phyloP scores from a whole-genome alignment of 1,140 invertebrate genomes.

The Monochamus saltuarius region DNA sequence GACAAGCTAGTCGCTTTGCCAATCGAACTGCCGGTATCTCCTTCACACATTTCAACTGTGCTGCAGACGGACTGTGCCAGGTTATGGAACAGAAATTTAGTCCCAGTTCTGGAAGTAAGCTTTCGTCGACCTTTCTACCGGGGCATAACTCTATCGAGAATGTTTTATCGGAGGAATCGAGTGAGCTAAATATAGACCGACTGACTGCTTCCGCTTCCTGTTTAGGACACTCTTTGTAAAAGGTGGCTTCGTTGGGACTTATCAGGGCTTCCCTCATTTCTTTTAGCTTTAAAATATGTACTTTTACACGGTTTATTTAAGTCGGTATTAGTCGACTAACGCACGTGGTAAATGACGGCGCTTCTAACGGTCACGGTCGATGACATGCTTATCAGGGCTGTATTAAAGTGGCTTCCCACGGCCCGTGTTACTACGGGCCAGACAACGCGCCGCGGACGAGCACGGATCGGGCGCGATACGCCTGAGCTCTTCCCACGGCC shows the following conservation, averaged over 20 bases:
- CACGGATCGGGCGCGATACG: no score
- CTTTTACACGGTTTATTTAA: no score
- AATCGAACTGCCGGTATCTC: slow-evolving; percentile 31
- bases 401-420: no score
- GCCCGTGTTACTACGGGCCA: no score
- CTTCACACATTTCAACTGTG: slow-evolving; percentile 10
- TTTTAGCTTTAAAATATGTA: no score
- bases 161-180: neutral
- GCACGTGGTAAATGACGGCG: no score
- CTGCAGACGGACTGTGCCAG: slow-evolving; percentile 30
- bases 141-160: slow-evolving; percentile 35
- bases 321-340: no score
- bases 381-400: no score
- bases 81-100: slow-evolving; percentile 37
- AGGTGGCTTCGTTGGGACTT: neutral
- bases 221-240: neutral
- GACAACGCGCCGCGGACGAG: no score
- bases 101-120: slow-evolving; percentile 17
- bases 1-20: slow-evolving; percentile 22
- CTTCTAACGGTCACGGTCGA: no score
- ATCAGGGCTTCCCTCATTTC: slow-evolving; percentile 4
- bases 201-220: neutral
- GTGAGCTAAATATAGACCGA: neutral
- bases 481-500: no score
- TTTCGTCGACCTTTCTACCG: slow-evolving; percentile 20